A percentile compares a stretch with the other conserved stretches of the same genome.
These are phyloP conservation scores for Trypoxylon attenuatum DNA, from an alignment of 2,888 invertebrate genomes.

Conservation along the genomic window DNA sequence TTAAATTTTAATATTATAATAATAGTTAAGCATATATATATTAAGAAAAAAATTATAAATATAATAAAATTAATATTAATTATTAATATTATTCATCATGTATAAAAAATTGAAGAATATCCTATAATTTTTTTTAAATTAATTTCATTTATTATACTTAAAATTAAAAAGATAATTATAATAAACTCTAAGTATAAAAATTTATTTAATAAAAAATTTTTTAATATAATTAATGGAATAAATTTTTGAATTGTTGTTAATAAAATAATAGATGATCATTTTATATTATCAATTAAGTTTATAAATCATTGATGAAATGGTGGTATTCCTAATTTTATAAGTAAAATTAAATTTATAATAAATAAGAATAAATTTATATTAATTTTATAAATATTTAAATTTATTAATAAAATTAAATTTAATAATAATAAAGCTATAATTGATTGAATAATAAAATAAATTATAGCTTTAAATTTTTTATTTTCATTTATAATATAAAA, in stretches of 20 bases:
- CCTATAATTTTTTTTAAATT: not conserved
- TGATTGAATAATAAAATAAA: not conserved
- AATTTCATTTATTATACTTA: not conserved
- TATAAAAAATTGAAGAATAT: not conserved
- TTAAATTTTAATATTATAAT: not conserved
- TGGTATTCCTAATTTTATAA: not conserved
- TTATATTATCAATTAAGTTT: constrained; percentile 58
- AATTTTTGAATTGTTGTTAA: not conserved
- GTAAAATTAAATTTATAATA: not conserved
- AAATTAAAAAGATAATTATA: not conserved
- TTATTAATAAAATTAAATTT: not conserved
- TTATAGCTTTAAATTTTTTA: not conserved
- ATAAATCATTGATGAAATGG: not conserved
- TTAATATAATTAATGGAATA: not conserved
- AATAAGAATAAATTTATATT: not conserved
- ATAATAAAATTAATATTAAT: not conserved
- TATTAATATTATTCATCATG: not conserved
- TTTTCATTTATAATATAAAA: not conserved
- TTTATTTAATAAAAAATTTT: not conserved
- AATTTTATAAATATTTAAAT: not conserved
- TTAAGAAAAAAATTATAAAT: not conserved
- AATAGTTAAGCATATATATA: not conserved
- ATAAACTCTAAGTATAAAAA: no score
- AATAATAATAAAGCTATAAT: not conserved
- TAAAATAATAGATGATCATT: not conserved